Base-by-base conservation (phyloP, 2,113 vertebrate species). In the Cebidichthys violaceus region DNA sequence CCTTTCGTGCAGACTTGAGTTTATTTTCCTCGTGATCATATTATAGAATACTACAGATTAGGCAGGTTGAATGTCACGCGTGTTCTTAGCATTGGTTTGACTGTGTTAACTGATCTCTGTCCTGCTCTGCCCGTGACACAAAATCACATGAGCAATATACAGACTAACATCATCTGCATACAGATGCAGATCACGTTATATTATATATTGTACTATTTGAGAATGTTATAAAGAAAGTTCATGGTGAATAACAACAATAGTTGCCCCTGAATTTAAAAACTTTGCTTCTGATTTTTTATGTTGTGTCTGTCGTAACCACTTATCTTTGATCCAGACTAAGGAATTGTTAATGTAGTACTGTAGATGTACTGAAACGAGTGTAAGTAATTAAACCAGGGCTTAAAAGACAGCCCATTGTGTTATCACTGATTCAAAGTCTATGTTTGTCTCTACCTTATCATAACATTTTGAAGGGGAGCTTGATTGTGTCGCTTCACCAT, bases 371-470 rank as follows among this genome's bases (percentile, higher is more conserved):
- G 37, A 57, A 67, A 6, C 27, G 4, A 57, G 20, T 8, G 24
- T 41, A 39, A 33, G 52, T 69, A 39, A 70, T 79, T 31, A 78
- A n/a, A 60, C 22, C 22, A 35, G 9, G 29, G 8, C 52, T n/a
- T 57, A 17, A 41, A 43, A 27, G 29, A 41, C 31, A 71, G 10
- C 24, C 71, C 35, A 55, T 17, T 80, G 13, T 37, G 31, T 43
- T 17, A 35, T 45, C 20, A 35, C 43, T 45, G 20, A 52, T 20
- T 20, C 20, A 52, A 52, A 52, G 50, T 47, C 69, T 67, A 10
- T 55, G 14, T 29, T 43, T 35, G n/a, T 9, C 13, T 68, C 67
- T 5, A 11, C 7, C 50, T 9, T 22, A 52, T 18, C 50, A 9
- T n/a, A 52, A 8, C 1, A 3, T 9, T n/a, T 52, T 50, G 47